Base-by-base conservation (phyloP, 2,797 vertebrate species). In the Rhabdomys pumilio region DNA sequence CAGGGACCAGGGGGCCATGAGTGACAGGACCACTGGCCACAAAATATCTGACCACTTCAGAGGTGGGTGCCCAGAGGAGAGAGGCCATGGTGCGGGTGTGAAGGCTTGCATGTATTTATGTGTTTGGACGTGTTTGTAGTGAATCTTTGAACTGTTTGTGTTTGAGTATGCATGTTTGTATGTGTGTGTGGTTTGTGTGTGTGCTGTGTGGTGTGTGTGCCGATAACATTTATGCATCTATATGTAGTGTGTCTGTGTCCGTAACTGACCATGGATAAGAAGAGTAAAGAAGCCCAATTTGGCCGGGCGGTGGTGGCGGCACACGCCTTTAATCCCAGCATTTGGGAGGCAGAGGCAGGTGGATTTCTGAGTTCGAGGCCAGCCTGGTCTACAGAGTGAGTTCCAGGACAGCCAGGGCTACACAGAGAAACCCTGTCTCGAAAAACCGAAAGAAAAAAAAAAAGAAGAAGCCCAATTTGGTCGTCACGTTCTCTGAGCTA, bases 61-160 rank as follows among this genome's bases (percentile, higher is more conserved):
- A 79, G 22, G 34, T 31, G 5, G 10, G 31, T 22, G 34, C 69
- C 4, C 3, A 10, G 65, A 19, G 8, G 2, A 19, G 41, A 77
- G 26, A 34, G 69, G 53, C 38, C 26, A 34, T 1, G 0, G 6
- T 4, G 5, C 0, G 10, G 26, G 55, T 3, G 0, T 55, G 24
- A 31, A 12, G 10, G 13, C n/a, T 0, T 24, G 15, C 80, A 1
- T 67, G 59, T n/a, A 12, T 50, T 2, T 47, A 34, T 19, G 7
- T 73, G 29, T 17, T 13, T 63, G 24, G 10, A 4, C 47, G 19
- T 81, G 83, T 69, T 10, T 53, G 11, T 29, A 57, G 17, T 20
- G 19, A 20, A 22, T 67, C 29, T 85, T 50, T 44, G 38, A 44
- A 20, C 13, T 31, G 3, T 69, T 24, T 38, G 31, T 69, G 50